Base-by-base conservation (phyloP, 2,113 vertebrate genomes). In the Prochilodus magdalenae region DNA sequence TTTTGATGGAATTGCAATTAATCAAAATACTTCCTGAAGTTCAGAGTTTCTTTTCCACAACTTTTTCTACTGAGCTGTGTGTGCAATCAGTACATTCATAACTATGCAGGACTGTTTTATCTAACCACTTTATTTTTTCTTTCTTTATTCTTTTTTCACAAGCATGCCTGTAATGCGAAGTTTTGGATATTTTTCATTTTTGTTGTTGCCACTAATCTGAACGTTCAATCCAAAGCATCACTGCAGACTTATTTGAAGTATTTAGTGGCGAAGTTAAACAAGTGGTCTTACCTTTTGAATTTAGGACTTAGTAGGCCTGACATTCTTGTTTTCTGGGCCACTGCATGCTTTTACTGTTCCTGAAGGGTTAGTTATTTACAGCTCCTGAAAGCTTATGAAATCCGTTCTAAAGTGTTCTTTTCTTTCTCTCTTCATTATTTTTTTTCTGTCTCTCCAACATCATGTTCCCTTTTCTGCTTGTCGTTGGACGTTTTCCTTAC, bases 401-500 rank as follows among this genome's bases (percentile, higher is more conserved):
- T 18, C 51, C 57, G 14, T 62, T 80, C 20, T 83, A 27, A 85
- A 75, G 10, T 73, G 63, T 14, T 51, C 44, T 18, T 26, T 44
- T 77, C 30, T 73, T 29, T 75, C 67, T 62, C 30, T 81, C 33
- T 77, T 30, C 75, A 14, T 87, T 76, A 49, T 55, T 73, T 44
- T 66, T 51, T 57, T 59, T 27, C 66, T 29, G 26, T 66, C 75
- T 57, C 30, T 69, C 13, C 72, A 20, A 14, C 24, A 33, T 44
- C 85, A 83, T 90, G 83, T 84, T 86, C 87, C 65, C 67, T 4
- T 79, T 63, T 57, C 20, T 57, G 29, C 63, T 55, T 24, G 24
- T 33, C 24, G 69, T 65, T 65, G 78, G 49, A 44, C 47, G 14
- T 66, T 66, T 29, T 74, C 18, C 20, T 33, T 24, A 49, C 40